Base-by-base conservation (phyloP, 2,888 invertebrate genomes). In the Pecten maximus region DNA sequence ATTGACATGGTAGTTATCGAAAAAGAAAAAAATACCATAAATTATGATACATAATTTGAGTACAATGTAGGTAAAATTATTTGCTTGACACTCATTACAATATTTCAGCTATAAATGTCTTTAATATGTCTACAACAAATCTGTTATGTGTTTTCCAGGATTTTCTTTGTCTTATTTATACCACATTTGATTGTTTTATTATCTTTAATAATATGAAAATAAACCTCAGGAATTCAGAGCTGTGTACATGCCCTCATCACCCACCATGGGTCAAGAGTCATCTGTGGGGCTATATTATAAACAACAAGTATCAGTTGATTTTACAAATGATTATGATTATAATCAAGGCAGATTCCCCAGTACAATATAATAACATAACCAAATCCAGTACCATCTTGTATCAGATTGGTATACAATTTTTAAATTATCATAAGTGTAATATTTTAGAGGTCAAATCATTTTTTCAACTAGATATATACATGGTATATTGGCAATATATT, bases 171-270 rank as follows among this genome's bases (percentile, higher is more conserved):
- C 60, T 28, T n/a, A n/a, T n/a, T n/a, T 28, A 10, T n/a, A 28
- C n/a, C 60, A 60, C 28, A 60, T 60, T 60, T 60, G n/a, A 60
- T 60, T 60, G 60, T 60, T 60, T 60, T 60, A 60, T 60, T 60
- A 60, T 60, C 60, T 60, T 60, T n/a, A n/a, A 60, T 28, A 15
- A 60, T n/a, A 60, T n/a, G 28, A 60, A 8, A 60, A 60, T 6
- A 60, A 60, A n/a, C 28, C 8, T 15, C 50, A 50, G 50, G 50
- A 16, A 50, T 50, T 50, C 12, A 44, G 8, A 44, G 44, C 8
- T 44, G 12, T n/a, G n/a, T n/a, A n/a, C n/a, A 44, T 44, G 44
- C 12, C 44, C 44, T 44, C 44, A 44, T 50, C 50, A 50, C 50
- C 50, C 16, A 16, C 16, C 50, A 50, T n/a, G n/a, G n/a, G n/a